Conservation (phyloP, 2,113 vertebrate species). For the Anolis sagrei region DNA sequence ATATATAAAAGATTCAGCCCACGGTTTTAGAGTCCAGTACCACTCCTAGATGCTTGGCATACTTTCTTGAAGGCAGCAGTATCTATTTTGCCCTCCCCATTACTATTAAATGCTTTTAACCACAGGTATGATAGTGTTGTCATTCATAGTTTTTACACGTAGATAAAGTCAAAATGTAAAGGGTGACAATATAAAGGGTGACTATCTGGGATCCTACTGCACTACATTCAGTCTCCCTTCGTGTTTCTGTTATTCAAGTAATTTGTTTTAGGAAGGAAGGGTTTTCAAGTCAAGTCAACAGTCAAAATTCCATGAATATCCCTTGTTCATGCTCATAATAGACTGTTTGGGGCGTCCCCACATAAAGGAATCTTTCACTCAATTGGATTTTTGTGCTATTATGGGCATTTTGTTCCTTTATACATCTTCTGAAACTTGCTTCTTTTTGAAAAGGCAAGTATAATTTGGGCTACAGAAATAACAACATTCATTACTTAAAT, state of each 20-base stretch:
- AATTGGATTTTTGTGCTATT: background rate
- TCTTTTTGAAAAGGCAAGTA: too few species aligned
- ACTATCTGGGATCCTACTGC: too few species aligned
- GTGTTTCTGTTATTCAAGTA: background rate
- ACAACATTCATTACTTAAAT: background rate
- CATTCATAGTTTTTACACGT: background rate
- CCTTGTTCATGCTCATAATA: background rate
- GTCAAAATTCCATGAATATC: background rate
- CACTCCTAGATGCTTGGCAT: constrained; percentile 25
- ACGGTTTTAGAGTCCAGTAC: background rate
- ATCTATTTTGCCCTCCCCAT: background rate
- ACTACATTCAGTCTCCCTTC: background rate
- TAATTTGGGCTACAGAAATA: too few species aligned
- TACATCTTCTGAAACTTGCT: too few species aligned
- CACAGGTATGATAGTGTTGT: background rate
- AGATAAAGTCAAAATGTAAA: too few species aligned
- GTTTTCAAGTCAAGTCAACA: too few species aligned
- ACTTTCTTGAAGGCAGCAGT: constrained; percentile 15
- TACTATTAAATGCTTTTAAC: background rate
- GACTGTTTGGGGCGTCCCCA: background rate
- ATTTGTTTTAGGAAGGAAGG: too few species aligned
- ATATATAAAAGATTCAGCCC: constrained; percentile 9
- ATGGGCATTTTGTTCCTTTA: background rate
- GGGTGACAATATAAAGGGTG: too few species aligned
- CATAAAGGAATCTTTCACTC: background rate